Evolutionary conservation across 2,797 vertebrate species (phyloP), one percentile per base, ranked within the genome.

Genomic region (Ispidina picta): DNA sequence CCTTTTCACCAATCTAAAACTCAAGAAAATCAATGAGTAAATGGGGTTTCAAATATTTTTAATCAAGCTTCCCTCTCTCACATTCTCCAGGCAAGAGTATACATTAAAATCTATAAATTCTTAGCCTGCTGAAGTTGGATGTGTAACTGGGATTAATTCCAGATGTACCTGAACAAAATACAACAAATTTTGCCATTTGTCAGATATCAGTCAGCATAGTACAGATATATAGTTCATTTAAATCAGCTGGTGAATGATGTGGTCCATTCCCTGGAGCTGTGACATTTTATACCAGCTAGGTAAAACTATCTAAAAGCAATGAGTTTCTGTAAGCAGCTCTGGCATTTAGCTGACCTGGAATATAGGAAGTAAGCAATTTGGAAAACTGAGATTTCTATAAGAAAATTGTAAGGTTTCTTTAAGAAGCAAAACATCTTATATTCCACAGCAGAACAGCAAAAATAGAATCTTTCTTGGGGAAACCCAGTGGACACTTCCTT

Each of bases 231-330:
- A 48, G 26, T 51, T 55, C 1, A 0, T 78, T 81, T 64, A 76
- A 83, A 92, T 93, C 37, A 63, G 2, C 9, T 70, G 15, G 5
- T 48, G 20, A 81, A 69, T 31, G 25, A 72, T 72, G 35, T 52
- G 33, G 6, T 29, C 84, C 2, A 0, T 46, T 90, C 70, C 29
- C 68, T 46, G 16, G 22, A 69, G 31, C 20, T 15, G 3, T 72
- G 63, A 44, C 55, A 66, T 86, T 91, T 83, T 69, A 76, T 56
- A 31, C 31, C 59, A 54, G 22, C 83, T 86, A 90, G 58, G 64
- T 65, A 88, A 94, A 91, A 80, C 17, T 92, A 78, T 72, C 43
- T 59, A 56, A 69, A 95, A 72, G 41, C 20, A 43, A 58, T 49
- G 39, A 88, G 29, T 22, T 13, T 77, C 35, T 48, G 22, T 68